Percentiles rank a stretch among this genome's conserved stretches.
phyloP scores from a whole-genome alignment of 64 coral and sea anemone genomes.

The Orbicella faveolata region DNA sequence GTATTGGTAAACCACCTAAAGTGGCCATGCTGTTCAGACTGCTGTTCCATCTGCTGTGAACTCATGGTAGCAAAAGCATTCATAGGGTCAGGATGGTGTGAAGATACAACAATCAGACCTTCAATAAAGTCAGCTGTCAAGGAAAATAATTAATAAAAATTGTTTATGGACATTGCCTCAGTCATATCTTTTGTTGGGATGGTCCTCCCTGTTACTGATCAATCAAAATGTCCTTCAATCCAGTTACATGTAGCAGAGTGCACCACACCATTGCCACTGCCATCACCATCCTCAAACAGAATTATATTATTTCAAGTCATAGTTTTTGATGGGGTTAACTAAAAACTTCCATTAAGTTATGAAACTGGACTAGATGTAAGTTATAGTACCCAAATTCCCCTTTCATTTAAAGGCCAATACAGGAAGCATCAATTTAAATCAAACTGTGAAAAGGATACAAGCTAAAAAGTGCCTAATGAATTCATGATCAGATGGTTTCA shows the following conservation, averaged over 20 bases:
- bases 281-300: too few species aligned
- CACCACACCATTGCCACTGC: too few species aligned
- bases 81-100: slow-evolving; percentile 81
- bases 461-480: slow-evolving; percentile 97
- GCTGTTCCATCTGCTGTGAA: slow-evolving; percentile 87
- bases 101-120: slow-evolving; percentile 98
- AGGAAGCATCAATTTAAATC: too few species aligned
- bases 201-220: too few species aligned
- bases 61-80: slow-evolving; percentile 99
- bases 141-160: not conserved
- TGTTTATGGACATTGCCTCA: not conserved
- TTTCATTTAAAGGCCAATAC: too few species aligned
- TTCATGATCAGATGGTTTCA: slow-evolving; percentile 98
- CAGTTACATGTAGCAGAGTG: too few species aligned
- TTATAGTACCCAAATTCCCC: too few species aligned
- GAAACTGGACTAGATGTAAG: too few species aligned
- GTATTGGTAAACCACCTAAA: slow-evolving; percentile 91
- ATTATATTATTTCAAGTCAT: too few species aligned
- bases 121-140: slow-evolving; percentile 4
- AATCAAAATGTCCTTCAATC: too few species aligned
- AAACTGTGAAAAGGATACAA: slow-evolving; percentile 79
- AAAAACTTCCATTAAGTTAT: too few species aligned
- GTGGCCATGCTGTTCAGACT: slow-evolving; percentile 83
- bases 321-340: too few species aligned
- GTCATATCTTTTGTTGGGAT: not conserved